Conservation (phyloP, 2,113 vertebrate genomes). For the Ondatra zibethicus region DNA sequence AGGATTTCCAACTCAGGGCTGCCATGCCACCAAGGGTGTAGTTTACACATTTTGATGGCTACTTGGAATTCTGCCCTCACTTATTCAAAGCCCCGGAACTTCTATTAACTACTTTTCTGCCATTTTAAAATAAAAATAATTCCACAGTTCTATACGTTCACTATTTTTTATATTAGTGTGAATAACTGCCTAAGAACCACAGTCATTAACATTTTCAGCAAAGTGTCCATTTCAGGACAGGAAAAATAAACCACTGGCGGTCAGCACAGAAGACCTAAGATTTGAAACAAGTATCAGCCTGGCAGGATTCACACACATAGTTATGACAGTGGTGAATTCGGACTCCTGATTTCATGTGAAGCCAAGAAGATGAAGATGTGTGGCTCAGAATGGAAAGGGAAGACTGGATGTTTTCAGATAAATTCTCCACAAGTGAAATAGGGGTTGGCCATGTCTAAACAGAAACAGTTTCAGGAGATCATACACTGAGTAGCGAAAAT, state of each 20-base stretch:
- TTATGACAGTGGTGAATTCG: neutral
- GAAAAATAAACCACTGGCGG: neutral
- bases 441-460: neutral
- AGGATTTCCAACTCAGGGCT: conserved; percentile 71
- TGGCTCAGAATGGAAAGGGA: neutral
- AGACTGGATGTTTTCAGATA: neutral
- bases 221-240: neutral
- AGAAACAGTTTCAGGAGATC: neutral
- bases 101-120: conserved; percentile 19
- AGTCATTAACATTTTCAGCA: conserved; percentile 26
- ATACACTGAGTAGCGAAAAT: neutral
- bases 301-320: neutral
- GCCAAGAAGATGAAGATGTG: conserved; percentile 13
- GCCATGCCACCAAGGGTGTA: conserved; percentile 41
- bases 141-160: neutral
- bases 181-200: neutral
- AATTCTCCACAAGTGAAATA: conserved; percentile 17
- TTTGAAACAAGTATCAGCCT: conserved; percentile 37
- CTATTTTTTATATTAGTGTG: neutral
- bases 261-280: neutral
- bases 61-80: neutral
- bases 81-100: conserved; percentile 1
- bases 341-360: conserved; percentile 10
- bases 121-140: conserved; percentile 50
- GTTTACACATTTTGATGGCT: conserved; percentile 16